Evolutionary conservation across 2,888 invertebrate genomes (phyloP).

Genomic region (Myopa tessellatipennis): DNA sequence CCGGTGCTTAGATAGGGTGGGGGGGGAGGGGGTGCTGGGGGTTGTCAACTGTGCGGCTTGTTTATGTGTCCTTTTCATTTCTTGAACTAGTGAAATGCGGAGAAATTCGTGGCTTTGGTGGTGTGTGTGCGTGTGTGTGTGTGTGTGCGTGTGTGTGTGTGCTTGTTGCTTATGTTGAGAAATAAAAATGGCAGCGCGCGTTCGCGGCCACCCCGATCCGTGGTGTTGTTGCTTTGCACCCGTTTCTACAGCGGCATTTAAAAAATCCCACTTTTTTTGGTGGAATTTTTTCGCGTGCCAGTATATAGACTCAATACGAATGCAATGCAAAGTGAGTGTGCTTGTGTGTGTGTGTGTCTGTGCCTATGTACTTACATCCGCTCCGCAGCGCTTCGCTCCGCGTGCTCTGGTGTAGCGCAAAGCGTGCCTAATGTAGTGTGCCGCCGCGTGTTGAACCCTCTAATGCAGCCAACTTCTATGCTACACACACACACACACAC

Average conservation of each 20-base stretch:
- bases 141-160: constrained; percentile 23
- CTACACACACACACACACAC: constrained; percentile 32
- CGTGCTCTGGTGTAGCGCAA: neutral
- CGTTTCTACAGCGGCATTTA: neutral
- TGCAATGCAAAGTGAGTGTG: neutral
- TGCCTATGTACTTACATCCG: constrained; percentile 8
- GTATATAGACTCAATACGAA: neutral
- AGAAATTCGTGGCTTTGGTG: constrained; percentile 16
- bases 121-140: neutral
- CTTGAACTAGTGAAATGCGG: constrained; percentile 23
- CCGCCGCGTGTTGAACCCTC: constrained; percentile 14
- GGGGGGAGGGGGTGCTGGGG: neutral
- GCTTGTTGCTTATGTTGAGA: constrained; percentile 35
- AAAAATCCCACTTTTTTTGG: neutral
- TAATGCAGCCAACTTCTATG: neutral
- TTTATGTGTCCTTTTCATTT: neutral
- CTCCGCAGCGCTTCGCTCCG: neutral
- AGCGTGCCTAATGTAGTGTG: constrained; percentile 14
- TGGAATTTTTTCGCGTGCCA: neutral
- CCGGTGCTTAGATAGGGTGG: neutral
- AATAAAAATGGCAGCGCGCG: constrained; percentile 45
- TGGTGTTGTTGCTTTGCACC: neutral
- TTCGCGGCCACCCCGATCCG: neutral
- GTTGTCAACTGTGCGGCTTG: neutral
- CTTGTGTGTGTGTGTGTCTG: neutral